phyloP scores from a whole-genome alignment of 1,140 invertebrate species.

The Glossosoma conforme region DNA sequence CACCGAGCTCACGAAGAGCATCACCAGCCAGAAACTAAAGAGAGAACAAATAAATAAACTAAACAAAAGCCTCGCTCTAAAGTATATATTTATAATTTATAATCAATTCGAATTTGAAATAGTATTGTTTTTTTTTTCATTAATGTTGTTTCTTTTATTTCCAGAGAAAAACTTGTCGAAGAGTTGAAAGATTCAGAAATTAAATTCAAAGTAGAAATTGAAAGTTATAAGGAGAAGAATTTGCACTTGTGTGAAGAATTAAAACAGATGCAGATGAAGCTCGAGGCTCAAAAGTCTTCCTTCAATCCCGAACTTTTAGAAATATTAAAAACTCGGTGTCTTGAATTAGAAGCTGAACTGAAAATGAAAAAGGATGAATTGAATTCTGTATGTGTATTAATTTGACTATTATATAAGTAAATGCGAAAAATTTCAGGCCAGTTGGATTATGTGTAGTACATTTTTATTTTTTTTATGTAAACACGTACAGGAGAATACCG shows the following conservation, averaged over 20 bases:
- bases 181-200: slow-evolving; percentile 10
- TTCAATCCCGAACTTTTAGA: slow-evolving; percentile 37
- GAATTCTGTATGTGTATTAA: slow-evolving; percentile 36
- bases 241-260: slow-evolving; percentile 39
- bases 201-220: slow-evolving; percentile 33
- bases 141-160: slow-evolving; percentile 4
- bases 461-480: slow-evolving; percentile 7
- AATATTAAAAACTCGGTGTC: slow-evolving; percentile 37
- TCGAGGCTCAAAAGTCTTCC: slow-evolving; percentile 37
- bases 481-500: too few species aligned
- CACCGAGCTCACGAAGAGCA: slow-evolving; percentile 21
- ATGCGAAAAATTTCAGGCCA: neutral
- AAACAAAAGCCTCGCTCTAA: slow-evolving; percentile 18
- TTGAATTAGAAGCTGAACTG: slow-evolving; percentile 35
- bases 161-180: slow-evolving; percentile 15
- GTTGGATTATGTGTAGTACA: slow-evolving; percentile 4
- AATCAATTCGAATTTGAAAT: neutral
- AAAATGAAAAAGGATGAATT: slow-evolving; percentile 37
- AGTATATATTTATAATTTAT: slow-evolving; percentile 8
- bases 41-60: slow-evolving; percentile 27
- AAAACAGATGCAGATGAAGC: slow-evolving; percentile 39
- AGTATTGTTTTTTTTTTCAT: neutral
- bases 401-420: neutral
- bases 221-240: slow-evolving; percentile 41
- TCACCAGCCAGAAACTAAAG: slow-evolving; percentile 18